Base-by-base conservation (phyloP, 64 coral and sea anemone species). In the Stichodactyla mertensii region DNA sequence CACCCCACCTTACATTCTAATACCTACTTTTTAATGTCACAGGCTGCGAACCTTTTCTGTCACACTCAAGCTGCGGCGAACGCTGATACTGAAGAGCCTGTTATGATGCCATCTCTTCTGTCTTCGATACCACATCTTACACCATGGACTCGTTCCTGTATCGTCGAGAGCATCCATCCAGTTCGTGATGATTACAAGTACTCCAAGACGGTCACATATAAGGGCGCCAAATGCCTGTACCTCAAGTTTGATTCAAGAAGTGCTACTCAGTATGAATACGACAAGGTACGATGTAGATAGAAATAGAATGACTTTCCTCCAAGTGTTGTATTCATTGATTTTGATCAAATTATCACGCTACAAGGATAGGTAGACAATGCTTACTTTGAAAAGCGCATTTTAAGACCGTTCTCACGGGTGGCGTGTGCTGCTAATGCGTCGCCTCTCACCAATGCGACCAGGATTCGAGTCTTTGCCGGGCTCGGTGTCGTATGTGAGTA, bases 191-290 rank as follows among this genome's bases (percentile, higher is more conserved):
- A 94, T 13, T 94, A 90, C 55, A 91, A 90, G 52, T 85, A 71
- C 13, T 74, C 59, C 88, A 92, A 82, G 71, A 98, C 92, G 53
- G 81, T 98, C 16, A 89, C 88, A 22, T 53, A 94, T 6, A 87
- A 89, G 28, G 90, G 92, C 7, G 95, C 92, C 0, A 92, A 89
- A 18, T 88, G 84, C 24, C 62, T 98, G 62, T 98, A 90, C 58
- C 81, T 98, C 19, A 87, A 87, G 54, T 98, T 98, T 89, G 95
- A 98, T 70, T 70, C 84, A 4, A 89, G 92, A 70, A 94, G 92
- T 85, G 92, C 95, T 14, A 98, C 95, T 22, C 95, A 98, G 20
- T 98, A 98, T 78, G 95, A 98, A 12, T 98, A 98, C 83, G 95
- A 98, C 71, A 98, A 98, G 95, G 95, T 98, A 80, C 22, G 69